Conservation (phyloP, 1,140 invertebrate genomes). For the Wasmannia auropunctata region DNA sequence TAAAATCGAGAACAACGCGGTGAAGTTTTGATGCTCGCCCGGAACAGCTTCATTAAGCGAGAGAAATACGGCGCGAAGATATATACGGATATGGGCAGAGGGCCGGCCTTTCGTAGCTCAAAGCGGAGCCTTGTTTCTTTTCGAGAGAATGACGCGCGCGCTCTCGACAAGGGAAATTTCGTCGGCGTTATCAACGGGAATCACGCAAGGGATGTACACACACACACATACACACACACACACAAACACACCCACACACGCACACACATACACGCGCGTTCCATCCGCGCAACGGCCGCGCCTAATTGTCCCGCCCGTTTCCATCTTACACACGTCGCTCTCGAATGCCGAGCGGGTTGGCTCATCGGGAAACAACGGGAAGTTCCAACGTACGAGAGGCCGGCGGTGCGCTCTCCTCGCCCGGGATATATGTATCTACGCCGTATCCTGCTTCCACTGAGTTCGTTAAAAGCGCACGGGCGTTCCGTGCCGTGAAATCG, state of each 20-base stretch:
- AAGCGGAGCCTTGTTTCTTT: constrained; percentile 40
- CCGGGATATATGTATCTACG: constrained; percentile 34
- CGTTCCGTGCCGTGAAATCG: constrained; percentile 20
- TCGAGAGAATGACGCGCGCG: neutral
- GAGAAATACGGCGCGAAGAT: constrained; percentile 31
- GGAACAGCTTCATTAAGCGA: constrained; percentile 40
- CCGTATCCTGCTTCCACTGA: neutral
- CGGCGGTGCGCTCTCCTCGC: neutral
- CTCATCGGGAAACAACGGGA: constrained; percentile 48
- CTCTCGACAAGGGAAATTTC: constrained; percentile 35
- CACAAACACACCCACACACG: no score
- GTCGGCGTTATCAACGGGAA: constrained; percentile 38
- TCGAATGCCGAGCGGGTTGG: constrained; percentile 31
- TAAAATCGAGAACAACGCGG: constrained; percentile 11
- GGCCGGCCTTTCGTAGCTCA: neutral
- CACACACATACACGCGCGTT: constrained; percentile 8
- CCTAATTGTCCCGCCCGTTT: constrained; percentile 51
- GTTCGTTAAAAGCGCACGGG: constrained; percentile 35
- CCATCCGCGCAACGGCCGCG: constrained; percentile 7
- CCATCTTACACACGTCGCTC: constrained; percentile 57
- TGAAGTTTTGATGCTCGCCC: constrained; percentile 4
- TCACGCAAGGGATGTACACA: constrained; percentile 32
- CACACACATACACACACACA: no score
- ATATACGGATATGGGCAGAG: constrained; percentile 27
- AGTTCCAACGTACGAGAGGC: constrained; percentile 23